These are phyloP conservation scores for Aphis craccivora DNA, from an alignment of 1,140 invertebrate species.

Conservation along the genomic window DNA sequence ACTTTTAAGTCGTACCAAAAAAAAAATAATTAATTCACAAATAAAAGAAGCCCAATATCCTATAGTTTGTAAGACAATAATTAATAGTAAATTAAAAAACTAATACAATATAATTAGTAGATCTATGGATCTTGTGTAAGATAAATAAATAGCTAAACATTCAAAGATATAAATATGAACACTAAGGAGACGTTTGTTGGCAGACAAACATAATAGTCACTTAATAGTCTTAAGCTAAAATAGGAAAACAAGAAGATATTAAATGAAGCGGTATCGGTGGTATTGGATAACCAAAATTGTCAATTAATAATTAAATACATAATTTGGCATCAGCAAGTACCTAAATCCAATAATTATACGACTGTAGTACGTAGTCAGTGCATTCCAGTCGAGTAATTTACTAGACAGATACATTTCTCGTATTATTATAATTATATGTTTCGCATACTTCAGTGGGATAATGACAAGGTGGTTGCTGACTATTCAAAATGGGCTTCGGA, in stretches of 20 bases:
- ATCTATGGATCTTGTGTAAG: background rate
- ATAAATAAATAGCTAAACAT: background rate
- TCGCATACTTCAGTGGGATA: background rate
- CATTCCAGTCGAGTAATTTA: background rate
- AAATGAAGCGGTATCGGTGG: background rate
- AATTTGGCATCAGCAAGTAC: background rate
- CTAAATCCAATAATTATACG: background rate
- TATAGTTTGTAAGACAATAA: background rate
- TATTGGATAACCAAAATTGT: background rate
- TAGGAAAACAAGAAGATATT: background rate
- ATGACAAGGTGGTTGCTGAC: background rate
- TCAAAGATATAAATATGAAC: no score
- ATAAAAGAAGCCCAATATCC: background rate
- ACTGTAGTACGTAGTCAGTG: background rate
- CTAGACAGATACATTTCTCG: background rate
- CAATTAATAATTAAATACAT: slow-evolving; percentile 1
- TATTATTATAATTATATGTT: background rate
- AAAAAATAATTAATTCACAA: no score
- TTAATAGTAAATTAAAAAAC: background rate
- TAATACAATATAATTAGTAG: background rate
- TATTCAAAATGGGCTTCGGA: slow-evolving; percentile 17
- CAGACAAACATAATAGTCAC: background rate
- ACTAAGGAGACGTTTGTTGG: no score
- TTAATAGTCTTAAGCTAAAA: background rate
- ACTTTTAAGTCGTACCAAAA: no score